Evolutionary conservation across 2,113 vertebrate species (phyloP), one percentile per base, ranked within the genome.

Genomic region (Calidris pugnax): DNA sequence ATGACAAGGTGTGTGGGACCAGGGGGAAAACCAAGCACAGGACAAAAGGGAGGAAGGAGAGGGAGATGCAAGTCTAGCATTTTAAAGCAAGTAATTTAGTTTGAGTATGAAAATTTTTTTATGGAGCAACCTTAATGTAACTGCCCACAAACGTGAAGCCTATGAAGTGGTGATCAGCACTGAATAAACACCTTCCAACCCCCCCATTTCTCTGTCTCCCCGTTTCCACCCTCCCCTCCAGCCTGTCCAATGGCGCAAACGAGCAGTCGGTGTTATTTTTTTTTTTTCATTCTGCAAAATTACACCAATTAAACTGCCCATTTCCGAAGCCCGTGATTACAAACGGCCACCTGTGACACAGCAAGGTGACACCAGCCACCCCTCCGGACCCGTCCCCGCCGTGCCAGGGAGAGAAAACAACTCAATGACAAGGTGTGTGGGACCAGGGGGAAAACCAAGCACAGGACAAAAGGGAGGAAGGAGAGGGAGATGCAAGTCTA

Each of bases 1-100:
- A 84, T 88, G 96, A 3, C 8, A 93, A 96, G 95, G 66, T 18
- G 79, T 3, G 27, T 53, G 88, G 50, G 8, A 37, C 90, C 93
- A 90, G 93, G 93, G 76, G 17, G 64, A 43, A 92, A 69, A 50
- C 81, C 95, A 79, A 93, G 96, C 96, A 71, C 17, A 84, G 97
- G 88, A 83, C 67, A 47, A 85, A 53, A 95, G 97, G 95, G 90
- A 85, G 89, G 56, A 4, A 88, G 95, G 89, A 85, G 94, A 93
- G 60, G 78, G 60, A n/a, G 3, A 93, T 87, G 98, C 47, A 8
- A 88, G 93, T 41, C 55, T 73, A 72, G 92, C 80, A 15, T 35
- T 95, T 87, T 32, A 20, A 92, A 97, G 92, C 56, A 50, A 86
- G 83, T 72, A 19, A 51, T 92, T 97, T 67, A 89, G 88, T 92